Evolutionary conservation across 1,140 invertebrate genomes (phyloP), one percentile per base, ranked within the genome.

Genomic region (Sitophilus oryzae): DNA sequence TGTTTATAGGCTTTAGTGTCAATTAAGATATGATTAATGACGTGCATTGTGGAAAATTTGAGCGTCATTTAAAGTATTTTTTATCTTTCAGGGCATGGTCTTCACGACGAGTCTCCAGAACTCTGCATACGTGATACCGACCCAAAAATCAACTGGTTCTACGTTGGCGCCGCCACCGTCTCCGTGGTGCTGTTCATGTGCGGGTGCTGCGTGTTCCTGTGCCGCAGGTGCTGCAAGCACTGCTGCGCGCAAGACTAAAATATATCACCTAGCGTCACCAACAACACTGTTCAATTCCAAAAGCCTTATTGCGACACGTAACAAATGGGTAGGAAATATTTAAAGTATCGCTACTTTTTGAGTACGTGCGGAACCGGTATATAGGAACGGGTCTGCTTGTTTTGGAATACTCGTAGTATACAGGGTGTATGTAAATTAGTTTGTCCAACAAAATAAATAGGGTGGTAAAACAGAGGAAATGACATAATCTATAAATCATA

Each of bases 21-120:
- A n/a, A n/a, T n/a, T n/a, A n/a, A n/a, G n/a, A n/a, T n/a, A n/a
- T n/a, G n/a, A n/a, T n/a, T n/a, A n/a, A n/a, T n/a, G n/a, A n/a
- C n/a, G n/a, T n/a, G n/a, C n/a, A n/a, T n/a, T n/a, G n/a, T n/a
- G n/a, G n/a, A n/a, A n/a, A n/a, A n/a, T n/a, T n/a, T n/a, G n/a
- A n/a, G n/a, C n/a, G n/a, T n/a, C n/a, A n/a, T n/a, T n/a, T n/a
- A n/a, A n/a, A n/a, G n/a, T n/a, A n/a, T 30, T 46, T 45, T 56
- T 56, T 23, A 56, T 54, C 48, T 66, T 66, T 18, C 51, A 60
- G 68, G 75, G 20, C 73, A 76, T 16, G 70, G 76, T 23, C 68
- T 81, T 38, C 75, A 80, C 60, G 83, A 85, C 63, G 83, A 85
- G 63, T 78, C 81, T 2, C 75, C 80, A 2, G 81, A 84, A 58